Evolutionary conservation across 2,888 invertebrate genomes (phyloP).

Genomic region (Coelopa pilipes): DNA sequence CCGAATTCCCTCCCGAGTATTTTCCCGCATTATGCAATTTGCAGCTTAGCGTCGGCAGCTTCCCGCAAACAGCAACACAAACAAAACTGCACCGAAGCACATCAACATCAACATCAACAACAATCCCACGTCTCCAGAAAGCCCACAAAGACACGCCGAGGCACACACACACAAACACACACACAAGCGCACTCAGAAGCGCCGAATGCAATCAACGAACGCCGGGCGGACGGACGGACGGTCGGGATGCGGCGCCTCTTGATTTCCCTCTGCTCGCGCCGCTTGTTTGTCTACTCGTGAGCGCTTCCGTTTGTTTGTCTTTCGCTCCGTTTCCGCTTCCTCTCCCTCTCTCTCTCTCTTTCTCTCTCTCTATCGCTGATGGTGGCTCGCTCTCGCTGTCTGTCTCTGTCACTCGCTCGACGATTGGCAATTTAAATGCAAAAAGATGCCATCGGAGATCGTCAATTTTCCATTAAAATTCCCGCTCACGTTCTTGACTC

Average conservation of each 20-base stretch:
- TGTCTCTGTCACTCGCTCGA: conserved; percentile 18
- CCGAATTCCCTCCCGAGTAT: conserved; percentile 44
- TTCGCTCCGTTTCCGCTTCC: conserved; percentile 12
- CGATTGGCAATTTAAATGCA: conserved; percentile 64
- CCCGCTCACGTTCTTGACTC: conserved; percentile 59
- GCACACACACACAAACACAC: conserved; percentile 40
- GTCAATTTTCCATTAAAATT: conserved; percentile 62
- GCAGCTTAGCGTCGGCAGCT: conserved; percentile 37
- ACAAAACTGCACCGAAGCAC: no score
- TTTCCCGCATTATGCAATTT: conserved; percentile 29
- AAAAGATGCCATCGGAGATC: conserved; percentile 47
- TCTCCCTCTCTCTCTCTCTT: background rate
- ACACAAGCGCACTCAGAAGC: conserved; percentile 7
- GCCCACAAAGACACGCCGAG: conserved; percentile 22
- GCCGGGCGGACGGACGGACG: no score
- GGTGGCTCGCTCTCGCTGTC: background rate
- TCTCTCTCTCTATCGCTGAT: background rate
- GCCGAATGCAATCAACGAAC: conserved; percentile 31
- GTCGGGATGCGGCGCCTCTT: conserved; percentile 24
- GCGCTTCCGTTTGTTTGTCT: conserved; percentile 21
- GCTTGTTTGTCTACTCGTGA: conserved; percentile 14
- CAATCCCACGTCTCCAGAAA: background rate
- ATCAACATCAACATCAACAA: conserved; percentile 35
- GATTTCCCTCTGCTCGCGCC: conserved; percentile 28
- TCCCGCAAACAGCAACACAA: conserved; percentile 49